Conservation (phyloP, 2,113 vertebrate genomes). For the Oenanthe melanoleuca region DNA sequence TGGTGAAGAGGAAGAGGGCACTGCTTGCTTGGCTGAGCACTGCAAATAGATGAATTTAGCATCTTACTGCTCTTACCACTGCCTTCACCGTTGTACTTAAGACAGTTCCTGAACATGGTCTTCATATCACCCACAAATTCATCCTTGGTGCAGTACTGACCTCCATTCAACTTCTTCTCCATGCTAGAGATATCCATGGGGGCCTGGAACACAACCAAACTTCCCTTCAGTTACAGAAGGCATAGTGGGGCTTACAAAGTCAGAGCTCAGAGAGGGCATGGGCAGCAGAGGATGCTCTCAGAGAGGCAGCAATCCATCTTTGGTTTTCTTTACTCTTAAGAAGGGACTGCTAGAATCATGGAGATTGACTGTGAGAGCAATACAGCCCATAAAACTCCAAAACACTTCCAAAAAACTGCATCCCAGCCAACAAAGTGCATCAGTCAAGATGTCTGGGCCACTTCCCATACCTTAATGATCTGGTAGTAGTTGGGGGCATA, state of each 20-base stretch:
- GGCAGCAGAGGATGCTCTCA: neutral
- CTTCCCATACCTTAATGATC: slow-evolving; percentile 88
- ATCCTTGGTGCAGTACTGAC: slow-evolving; percentile 92
- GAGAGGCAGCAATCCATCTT: neutral
- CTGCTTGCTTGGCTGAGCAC: neutral
- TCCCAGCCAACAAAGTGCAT: neutral
- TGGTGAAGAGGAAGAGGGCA: neutral
- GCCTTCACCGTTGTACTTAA: slow-evolving; percentile 94
- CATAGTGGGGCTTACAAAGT: neutral
- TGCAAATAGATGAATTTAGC: neutral
- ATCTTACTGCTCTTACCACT: slow-evolving; percentile 84
- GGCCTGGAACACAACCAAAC: slow-evolving; percentile 73
- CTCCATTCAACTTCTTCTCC: slow-evolving; percentile 92
- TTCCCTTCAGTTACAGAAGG: neutral
- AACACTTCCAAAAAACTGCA: neutral
- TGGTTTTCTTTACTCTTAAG: neutral
- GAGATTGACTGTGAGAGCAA: neutral
- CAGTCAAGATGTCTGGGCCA: neutral
- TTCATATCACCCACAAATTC: slow-evolving; percentile 95
- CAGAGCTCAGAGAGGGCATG: neutral
- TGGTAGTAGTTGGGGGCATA: slow-evolving; percentile 87
- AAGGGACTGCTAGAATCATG: neutral
- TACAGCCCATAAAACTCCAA: neutral
- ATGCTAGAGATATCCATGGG: slow-evolving; percentile 98
- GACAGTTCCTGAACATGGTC: slow-evolving; percentile 97